These are phyloP conservation scores for Alligator mississippiensis DNA, from an alignment of 2,113 vertebrate genomes.

Conservation along the genomic window DNA sequence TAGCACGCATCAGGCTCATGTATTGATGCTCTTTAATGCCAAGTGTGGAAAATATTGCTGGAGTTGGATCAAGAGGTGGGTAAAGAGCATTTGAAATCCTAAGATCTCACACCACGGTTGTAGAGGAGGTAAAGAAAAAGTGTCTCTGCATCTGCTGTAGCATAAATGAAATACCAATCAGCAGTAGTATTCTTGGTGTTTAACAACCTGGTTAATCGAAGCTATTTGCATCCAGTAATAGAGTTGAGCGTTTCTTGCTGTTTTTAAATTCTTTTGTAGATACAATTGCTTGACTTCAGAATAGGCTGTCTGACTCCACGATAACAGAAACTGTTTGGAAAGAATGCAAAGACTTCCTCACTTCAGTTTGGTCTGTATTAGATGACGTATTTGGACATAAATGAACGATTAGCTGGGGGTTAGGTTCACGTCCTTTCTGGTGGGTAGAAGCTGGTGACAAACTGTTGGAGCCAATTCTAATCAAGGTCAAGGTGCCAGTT, in stretches of 20 bases:
- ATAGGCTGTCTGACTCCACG: not conserved
- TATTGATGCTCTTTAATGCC: not conserved
- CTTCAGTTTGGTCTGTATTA: not conserved
- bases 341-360: not conserved
- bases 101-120: not conserved
- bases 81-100: not conserved
- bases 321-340: not conserved
- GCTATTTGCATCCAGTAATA: not conserved
- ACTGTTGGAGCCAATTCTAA: not conserved
- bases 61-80: not conserved
- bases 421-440: not conserved
- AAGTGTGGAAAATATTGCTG: constrained; percentile 5
- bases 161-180: not conserved
- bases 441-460: not conserved
- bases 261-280: constrained; percentile 16
- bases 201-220: constrained; percentile 27
- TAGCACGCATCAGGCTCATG: too few species aligned
- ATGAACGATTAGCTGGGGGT: not conserved
- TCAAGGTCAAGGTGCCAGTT: not conserved
- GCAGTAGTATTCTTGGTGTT: not conserved
- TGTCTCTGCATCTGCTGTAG: not conserved
- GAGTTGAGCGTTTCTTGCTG: constrained; percentile 7
- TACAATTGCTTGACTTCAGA: constrained; percentile 2
- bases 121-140: not conserved
- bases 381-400: not conserved